Evolutionary conservation across 1,140 invertebrate genomes (phyloP).

Genomic region (Centruroides vittatus): DNA sequence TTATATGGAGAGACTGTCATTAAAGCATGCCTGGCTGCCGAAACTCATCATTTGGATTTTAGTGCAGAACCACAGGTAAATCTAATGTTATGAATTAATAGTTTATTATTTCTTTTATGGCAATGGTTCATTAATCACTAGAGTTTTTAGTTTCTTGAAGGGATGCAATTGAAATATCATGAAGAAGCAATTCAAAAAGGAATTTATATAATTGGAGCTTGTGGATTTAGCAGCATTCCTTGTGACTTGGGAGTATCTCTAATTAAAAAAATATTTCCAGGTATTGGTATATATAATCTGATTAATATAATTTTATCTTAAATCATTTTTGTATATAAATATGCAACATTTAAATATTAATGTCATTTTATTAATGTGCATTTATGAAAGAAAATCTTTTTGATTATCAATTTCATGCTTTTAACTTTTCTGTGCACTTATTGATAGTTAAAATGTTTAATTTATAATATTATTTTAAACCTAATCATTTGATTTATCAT

Average conservation of each 20-base stretch:
- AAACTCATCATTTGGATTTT: slow-evolving; percentile 78
- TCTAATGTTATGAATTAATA: background rate
- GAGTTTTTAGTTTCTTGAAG: slow-evolving; percentile 50
- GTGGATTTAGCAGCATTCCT: slow-evolving; percentile 79
- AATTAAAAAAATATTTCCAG: slow-evolving; percentile 51
- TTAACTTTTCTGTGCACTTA: too few species aligned
- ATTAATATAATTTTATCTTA: too few species aligned
- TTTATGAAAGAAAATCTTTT: too few species aligned
- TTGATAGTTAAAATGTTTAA: too few species aligned
- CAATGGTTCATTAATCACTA: background rate
- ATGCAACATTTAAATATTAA: too few species aligned
- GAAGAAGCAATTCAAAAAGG: slow-evolving; percentile 55
- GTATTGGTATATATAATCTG: background rate
- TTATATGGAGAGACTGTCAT: slow-evolving; percentile 83
- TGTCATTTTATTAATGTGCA: too few species aligned
- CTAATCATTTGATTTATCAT: too few species aligned
- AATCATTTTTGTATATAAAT: too few species aligned
- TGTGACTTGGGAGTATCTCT: slow-evolving; percentile 70
- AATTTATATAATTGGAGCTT: slow-evolving; percentile 71
- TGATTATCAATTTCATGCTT: too few species aligned
- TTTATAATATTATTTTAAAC: too few species aligned
- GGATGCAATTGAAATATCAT: slow-evolving; percentile 65
- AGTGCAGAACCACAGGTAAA: slow-evolving; percentile 69
- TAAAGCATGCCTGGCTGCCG: slow-evolving; percentile 63
- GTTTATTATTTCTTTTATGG: background rate